Conservation (phyloP, 1,140 invertebrate genomes). For the Danaus plexippus region DNA sequence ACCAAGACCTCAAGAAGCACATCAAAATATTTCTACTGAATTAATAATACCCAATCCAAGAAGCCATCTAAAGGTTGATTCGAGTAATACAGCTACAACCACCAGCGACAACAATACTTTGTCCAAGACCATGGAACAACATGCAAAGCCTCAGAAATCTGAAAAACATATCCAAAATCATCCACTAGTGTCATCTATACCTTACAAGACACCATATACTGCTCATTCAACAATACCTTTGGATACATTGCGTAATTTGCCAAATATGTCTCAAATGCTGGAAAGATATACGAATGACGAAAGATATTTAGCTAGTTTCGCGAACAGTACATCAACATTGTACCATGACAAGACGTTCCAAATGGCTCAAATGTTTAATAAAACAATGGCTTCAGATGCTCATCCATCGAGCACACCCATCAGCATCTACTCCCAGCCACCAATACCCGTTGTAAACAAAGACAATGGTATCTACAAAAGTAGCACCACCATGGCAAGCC, state of each 20-base stretch:
- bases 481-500: conserved; percentile 22
- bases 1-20: conserved; percentile 42
- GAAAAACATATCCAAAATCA: conserved; percentile 54
- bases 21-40: conserved; percentile 46
- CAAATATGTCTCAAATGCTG: conserved; percentile 74
- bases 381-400: conserved; percentile 57
- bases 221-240: conserved; percentile 50
- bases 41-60: conserved; percentile 57
- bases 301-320: conserved; percentile 60
- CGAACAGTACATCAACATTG: conserved; percentile 46
- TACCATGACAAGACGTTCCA: conserved; percentile 69
- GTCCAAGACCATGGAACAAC: conserved; percentile 41
- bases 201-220: conserved; percentile 59
- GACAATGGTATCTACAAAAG: conserved; percentile 48
- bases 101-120: conserved; percentile 30
- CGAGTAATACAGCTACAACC: conserved; percentile 29
- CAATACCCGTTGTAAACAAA: conserved; percentile 43
- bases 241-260: conserved; percentile 68
- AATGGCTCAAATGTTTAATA: conserved; percentile 71
- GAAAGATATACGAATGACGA: conserved; percentile 74
- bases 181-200: conserved; percentile 40
- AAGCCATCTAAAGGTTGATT: conserved; percentile 42
- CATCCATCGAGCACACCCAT: conserved; percentile 37
- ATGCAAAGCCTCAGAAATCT: conserved; percentile 45
- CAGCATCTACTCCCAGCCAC: conserved; percentile 45